A percentile compares a stretch with the other conserved stretches of the same genome.
These are phyloP conservation scores for Podocnemis expansa DNA, from an alignment of 2,113 vertebrate species.

Conservation along the genomic window DNA sequence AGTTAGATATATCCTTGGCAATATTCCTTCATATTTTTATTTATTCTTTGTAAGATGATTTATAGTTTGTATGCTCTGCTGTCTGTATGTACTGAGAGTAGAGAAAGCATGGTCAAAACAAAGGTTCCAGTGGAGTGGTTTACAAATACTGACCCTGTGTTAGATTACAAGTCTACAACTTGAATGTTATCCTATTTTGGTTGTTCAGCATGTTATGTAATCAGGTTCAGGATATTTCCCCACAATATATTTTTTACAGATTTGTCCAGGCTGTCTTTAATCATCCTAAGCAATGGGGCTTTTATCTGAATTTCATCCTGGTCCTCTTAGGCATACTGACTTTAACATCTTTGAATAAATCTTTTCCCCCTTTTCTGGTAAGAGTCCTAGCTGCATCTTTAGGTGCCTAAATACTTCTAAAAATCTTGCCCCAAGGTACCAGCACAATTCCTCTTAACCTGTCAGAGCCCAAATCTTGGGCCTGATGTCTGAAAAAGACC, in stretches of 20 bases:
- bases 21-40: not conserved
- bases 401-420: not conserved
- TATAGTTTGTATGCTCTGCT: not conserved
- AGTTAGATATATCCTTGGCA: not conserved
- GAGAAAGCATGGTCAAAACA: not conserved
- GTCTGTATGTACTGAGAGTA: not conserved
- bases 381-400: rapidly evolving
- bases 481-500: not conserved
- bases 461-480: not conserved
- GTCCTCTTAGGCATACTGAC: not conserved
- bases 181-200: not conserved
- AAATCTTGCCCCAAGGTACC: not conserved
- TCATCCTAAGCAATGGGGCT: not conserved
- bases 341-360: not conserved
- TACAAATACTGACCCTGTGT: not conserved
- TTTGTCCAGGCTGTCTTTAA: not conserved
- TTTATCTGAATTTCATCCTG: not conserved
- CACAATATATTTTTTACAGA: slow-evolving; percentile 5
- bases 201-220: not conserved
- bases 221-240: slow-evolving; percentile 16
- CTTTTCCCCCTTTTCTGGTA: not conserved
- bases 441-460: not conserved
- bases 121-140: not conserved
- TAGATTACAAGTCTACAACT: not conserved
- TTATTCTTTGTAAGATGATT: not conserved